Evolutionary conservation across 2,888 invertebrate species (phyloP), one percentile per base, ranked within the genome.

Genomic region (Nymphalis c-album): DNA sequence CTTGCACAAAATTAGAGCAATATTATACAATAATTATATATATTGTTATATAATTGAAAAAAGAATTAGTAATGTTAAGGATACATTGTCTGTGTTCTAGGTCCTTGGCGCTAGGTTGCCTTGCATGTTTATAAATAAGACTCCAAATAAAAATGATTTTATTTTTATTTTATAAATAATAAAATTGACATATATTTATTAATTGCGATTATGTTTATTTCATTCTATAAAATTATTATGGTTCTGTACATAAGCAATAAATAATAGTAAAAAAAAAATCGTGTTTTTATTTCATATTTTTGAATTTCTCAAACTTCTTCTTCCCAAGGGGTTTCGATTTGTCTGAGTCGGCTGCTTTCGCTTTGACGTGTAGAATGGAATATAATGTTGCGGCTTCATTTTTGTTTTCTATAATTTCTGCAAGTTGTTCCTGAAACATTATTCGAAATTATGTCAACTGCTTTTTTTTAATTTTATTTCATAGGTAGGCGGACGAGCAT

Each of bases 391-490:
- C 94, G 1, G 95, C 95, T 83, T 96, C 95, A 69, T 84, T 91
- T 77, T 94, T 93, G 80, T 96, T 97, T 74, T 95, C 96, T 67
- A 98, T 82, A 58, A 98, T 90, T 71, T 94, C 92, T 53, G 90
- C 85, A 70, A 98, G 82, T 82, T 97, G 94, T 64, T 95, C 94
- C 94, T 96, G 81, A 59, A 87, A 86, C 7, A 60, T 31, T 17
- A 31, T 40, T 40, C 2, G 10, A 40, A 8, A 7, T 40, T 40
- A 31, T 6, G 26, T 6, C 26, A 6, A 6, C 6, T 40, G 40
- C 40, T 10, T n/a, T n/a, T n/a, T n/a, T n/a, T n/a, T n/a, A n/a
- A n/a, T n/a, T n/a, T n/a, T n/a, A n/a, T n/a, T n/a, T n/a, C n/a
- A n/a, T n/a, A n/a, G n/a, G n/a, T n/a, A n/a, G n/a, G n/a, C n/a